phyloP scores from a whole-genome alignment of 2,113 vertebrate genomes.

The Azemiops feae region DNA sequence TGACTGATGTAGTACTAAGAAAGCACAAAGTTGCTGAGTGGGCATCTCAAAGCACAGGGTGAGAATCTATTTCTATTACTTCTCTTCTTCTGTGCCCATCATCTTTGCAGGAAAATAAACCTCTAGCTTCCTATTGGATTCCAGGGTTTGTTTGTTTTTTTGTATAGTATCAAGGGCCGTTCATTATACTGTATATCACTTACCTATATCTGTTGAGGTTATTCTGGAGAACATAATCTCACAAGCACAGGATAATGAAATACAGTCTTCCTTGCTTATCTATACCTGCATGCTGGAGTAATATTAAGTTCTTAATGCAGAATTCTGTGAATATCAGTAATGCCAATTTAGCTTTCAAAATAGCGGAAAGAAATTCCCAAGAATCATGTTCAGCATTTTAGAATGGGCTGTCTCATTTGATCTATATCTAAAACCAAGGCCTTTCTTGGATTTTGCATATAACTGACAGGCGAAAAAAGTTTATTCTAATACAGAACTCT shows the following conservation, averaged over 20 bases:
- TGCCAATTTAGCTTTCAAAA: background rate
- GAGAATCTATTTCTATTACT: background rate
- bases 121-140: background rate
- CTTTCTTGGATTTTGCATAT: background rate
- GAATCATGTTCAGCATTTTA: background rate
- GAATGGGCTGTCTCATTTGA: background rate
- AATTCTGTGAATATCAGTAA: background rate
- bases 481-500: background rate
- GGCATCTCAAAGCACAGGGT: background rate
- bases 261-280: background rate
- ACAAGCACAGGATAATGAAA: background rate
- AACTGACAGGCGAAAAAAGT: background rate
- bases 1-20: background rate
- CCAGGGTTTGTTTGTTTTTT: background rate
- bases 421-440: background rate
- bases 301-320: background rate
- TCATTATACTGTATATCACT: background rate
- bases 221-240: background rate
- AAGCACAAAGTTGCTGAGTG: background rate
- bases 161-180: background rate
- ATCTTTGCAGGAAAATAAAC: background rate
- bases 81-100: background rate
- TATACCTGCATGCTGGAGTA: background rate
- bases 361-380: background rate
- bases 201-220: background rate